Conservation (phyloP, 2,888 invertebrate genomes). For the Aromia moschata region DNA sequence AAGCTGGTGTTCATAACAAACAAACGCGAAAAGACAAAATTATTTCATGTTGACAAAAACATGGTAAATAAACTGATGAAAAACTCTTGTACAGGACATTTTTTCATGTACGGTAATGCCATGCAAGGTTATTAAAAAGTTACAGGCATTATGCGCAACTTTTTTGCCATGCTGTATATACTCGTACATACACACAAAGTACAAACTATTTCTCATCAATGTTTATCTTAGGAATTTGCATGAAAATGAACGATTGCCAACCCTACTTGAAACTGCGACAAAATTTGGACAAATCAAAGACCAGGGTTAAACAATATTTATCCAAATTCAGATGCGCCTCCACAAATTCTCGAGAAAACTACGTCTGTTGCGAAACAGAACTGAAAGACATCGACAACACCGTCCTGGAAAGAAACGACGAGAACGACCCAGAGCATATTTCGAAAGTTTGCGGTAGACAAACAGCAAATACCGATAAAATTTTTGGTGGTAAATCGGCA, state of each 20-base stretch:
- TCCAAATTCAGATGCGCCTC: conserved; percentile 11
- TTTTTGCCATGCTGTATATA: too few species aligned
- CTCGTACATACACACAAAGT: not conserved
- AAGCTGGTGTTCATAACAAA: too few species aligned
- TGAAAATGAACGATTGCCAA: not conserved
- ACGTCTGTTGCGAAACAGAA: conserved; percentile 12
- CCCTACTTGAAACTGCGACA: conserved; percentile 2
- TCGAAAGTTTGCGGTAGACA: conserved; percentile 65
- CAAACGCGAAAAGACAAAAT: too few species aligned
- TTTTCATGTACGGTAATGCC: too few species aligned
- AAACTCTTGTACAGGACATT: too few species aligned
- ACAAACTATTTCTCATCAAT: too few species aligned
- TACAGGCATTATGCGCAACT: too few species aligned
- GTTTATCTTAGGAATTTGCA: conserved; percentile 17
- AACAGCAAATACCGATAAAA: conserved; percentile 66
- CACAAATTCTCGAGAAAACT: not conserved
- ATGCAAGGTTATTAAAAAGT: too few species aligned
- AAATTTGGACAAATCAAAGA: conserved; percentile 12
- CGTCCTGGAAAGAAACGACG: conserved; percentile 1
- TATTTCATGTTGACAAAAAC: too few species aligned
- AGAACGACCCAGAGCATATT: not conserved
- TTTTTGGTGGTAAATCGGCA: conserved; percentile 70
- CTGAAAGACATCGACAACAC: conserved; percentile 4
- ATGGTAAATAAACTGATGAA: too few species aligned
- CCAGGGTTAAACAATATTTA: not conserved